These are phyloP conservation scores for Crossocerus cetratus DNA, from an alignment of 2,888 invertebrate genomes.

Conservation along the genomic window DNA sequence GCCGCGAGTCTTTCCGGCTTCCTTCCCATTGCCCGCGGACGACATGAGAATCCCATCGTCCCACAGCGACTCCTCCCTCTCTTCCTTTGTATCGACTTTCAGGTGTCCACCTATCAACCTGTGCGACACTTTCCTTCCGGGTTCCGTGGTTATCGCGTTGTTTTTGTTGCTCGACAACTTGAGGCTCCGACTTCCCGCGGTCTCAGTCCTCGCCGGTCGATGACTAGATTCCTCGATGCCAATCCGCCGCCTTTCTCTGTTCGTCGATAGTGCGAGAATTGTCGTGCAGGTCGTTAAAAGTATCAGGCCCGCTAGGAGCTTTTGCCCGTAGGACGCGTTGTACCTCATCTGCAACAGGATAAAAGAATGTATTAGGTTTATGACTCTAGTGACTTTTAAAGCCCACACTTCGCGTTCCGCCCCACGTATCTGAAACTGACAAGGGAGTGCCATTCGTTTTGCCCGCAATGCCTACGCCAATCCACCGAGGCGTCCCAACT, in stretches of 20 bases:
- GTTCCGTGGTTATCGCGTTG: constrained; percentile 57
- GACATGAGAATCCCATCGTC: constrained; percentile 83
- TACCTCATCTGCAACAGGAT: constrained; percentile 53
- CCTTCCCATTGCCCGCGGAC: constrained; percentile 84
- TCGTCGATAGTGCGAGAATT: constrained; percentile 31
- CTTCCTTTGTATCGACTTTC: constrained; percentile 61
- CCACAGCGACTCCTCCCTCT: constrained; percentile 63
- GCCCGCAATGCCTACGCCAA: background rate
- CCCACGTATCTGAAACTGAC: background rate
- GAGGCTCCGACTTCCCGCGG: constrained; percentile 10
- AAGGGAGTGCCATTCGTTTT: background rate
- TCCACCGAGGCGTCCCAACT: background rate
- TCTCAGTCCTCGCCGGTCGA: constrained; percentile 25
- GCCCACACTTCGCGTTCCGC: background rate
- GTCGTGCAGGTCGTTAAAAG: constrained; percentile 49
- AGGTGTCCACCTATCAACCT: constrained; percentile 85
- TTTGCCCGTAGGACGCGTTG: constrained; percentile 12
- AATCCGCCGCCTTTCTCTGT: constrained; percentile 50
- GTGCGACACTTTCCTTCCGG: constrained; percentile 57
- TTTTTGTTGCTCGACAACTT: constrained; percentile 50
- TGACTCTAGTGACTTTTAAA: background rate
- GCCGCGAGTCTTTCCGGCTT: constrained; percentile 72
- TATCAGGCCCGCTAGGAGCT: constrained; percentile 49
- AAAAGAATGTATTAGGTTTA: background rate
- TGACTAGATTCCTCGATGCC: constrained; percentile 59